Evolutionary conservation across 2,113 vertebrate species (phyloP).

Genomic region (Actinemys pallida): DNA sequence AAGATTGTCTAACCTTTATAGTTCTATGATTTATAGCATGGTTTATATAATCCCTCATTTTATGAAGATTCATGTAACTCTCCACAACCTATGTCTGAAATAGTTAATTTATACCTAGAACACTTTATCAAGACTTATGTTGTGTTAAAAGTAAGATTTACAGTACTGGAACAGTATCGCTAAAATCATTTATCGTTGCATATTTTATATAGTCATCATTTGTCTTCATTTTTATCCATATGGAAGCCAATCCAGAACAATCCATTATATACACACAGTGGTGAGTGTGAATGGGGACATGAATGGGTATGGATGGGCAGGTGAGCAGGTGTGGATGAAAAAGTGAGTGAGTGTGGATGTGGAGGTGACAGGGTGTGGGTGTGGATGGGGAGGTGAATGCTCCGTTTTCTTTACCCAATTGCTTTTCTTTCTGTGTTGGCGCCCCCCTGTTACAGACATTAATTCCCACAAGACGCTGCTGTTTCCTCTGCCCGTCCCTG

Average conservation of each 20-base stretch:
- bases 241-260: neutral
- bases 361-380: neutral
- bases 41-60: neutral
- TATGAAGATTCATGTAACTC: neutral
- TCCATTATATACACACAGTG: neutral
- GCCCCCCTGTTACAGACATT: slow-evolving; percentile 38
- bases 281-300: neutral
- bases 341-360: neutral
- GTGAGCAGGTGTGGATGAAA: neutral
- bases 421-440: slow-evolving; percentile 18
- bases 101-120: neutral
- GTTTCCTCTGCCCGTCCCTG: neutral
- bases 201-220: neutral
- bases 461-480: neutral
- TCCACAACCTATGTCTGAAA: neutral
- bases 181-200: neutral
- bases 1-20: neutral
- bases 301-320: neutral
- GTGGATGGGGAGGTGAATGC: neutral
- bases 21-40: neutral
- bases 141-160: neutral
- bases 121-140: neutral
- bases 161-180: neutral
- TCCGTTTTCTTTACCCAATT: neutral
- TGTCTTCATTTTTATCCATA: neutral